phyloP scores from a whole-genome alignment of 2,888 invertebrate genomes.

The Halictus ligatus region DNA sequence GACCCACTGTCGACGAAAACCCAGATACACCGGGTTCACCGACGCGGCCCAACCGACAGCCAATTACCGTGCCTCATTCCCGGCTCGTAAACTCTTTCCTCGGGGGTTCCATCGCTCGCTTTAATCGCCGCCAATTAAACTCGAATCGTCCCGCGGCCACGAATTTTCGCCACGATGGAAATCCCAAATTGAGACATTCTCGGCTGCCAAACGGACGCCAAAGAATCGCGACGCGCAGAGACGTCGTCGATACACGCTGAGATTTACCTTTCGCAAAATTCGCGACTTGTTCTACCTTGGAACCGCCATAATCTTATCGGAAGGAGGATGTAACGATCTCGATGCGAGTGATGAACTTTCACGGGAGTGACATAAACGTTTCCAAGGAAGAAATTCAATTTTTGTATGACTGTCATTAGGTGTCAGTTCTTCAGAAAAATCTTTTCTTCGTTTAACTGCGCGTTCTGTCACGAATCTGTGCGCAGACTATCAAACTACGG shows the following conservation, averaged over 20 bases:
- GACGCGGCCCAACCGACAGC: constrained; percentile 18
- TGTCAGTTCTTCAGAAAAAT: no score
- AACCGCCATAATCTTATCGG: background rate
- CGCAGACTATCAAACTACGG: no score
- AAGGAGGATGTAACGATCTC: background rate
- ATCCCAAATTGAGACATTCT: background rate
- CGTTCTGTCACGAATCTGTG: no score
- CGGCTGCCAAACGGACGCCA: background rate
- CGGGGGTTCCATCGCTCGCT: background rate
- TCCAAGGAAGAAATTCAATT: background rate
- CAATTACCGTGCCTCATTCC: constrained; percentile 31
- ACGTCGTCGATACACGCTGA: background rate
- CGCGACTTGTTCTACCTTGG: background rate
- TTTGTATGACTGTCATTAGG: no score
- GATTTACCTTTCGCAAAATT: background rate
- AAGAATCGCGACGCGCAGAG: background rate
- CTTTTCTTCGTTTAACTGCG: no score
- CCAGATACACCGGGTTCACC: constrained; percentile 17
- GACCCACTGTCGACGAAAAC: constrained; percentile 23
- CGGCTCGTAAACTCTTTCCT: constrained; percentile 3
- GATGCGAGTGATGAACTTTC: background rate
- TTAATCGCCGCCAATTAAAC: constrained; percentile 5
- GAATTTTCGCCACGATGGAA: background rate
- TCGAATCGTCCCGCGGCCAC: background rate
- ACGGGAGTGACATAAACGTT: background rate